A percentile compares a stretch with the other conserved stretches of the same genome.
Conservation (phyloP, 2,888 invertebrate species). For the Agonopterix arenella region DNA sequence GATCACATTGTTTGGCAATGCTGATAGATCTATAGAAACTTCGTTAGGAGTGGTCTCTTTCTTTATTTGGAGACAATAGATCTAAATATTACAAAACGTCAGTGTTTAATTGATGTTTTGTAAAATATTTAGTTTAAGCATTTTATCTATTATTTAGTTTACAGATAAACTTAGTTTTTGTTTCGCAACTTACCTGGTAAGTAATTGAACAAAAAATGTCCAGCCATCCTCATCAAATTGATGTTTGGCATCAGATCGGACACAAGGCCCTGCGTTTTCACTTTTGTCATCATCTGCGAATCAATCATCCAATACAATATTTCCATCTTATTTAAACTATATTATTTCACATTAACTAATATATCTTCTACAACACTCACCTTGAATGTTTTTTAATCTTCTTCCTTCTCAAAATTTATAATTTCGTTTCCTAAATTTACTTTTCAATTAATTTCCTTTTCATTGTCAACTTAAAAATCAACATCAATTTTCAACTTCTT, state of each 20-base stretch:
- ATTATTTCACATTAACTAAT: neutral
- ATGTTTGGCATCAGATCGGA: slow-evolving; percentile 91
- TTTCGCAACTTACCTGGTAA: slow-evolving; percentile 3
- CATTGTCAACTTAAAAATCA: neutral
- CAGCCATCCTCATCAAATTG: slow-evolving; percentile 84
- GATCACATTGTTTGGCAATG: too few relatives aligned
- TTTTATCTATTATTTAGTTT: neutral
- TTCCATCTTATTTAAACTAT: neutral
- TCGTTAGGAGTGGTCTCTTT: too few relatives aligned
- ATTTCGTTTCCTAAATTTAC: neutral
- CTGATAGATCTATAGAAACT: too few relatives aligned
- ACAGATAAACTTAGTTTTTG: neutral
- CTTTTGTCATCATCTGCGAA: slow-evolving; percentile 66
- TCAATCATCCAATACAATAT: slow-evolving; percentile 7
- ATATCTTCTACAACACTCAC: slow-evolving; percentile 3
- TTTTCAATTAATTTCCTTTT: neutral
- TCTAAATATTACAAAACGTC: too few relatives aligned
- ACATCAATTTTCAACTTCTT: neutral
- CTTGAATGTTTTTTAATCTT: slow-evolving; percentile 5
- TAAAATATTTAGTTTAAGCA: too few relatives aligned
- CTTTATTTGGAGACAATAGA: too few relatives aligned
- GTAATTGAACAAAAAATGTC: slow-evolving; percentile 89
- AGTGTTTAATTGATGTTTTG: too few relatives aligned
- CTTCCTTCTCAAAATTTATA: neutral
- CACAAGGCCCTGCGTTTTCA: slow-evolving; percentile 81